A percentile compares a stretch with the other conserved stretches of the same genome.
Evolutionary conservation across 2,113 vertebrate genomes (phyloP).

Genomic region (Montifringilla adamsi): DNA sequence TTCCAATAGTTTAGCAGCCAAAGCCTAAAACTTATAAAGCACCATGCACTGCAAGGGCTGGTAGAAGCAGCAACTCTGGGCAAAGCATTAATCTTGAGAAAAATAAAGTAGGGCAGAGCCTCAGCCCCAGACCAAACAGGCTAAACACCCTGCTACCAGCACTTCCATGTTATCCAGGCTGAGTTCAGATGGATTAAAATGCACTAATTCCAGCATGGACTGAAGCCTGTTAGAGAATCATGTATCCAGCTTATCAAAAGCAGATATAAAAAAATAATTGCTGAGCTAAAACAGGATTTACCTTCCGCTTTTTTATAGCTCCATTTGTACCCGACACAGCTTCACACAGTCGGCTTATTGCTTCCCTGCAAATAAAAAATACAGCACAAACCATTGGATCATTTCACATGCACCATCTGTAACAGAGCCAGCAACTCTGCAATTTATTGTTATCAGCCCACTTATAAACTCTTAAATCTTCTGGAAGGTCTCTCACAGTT

Average conservation of each 20-base stretch:
- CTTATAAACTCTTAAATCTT: constrained; percentile 9
- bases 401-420: constrained; percentile 22
- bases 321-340: constrained; percentile 77
- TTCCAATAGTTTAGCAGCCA: not conserved
- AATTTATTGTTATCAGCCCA: not conserved
- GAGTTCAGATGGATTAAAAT: not conserved
- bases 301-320: constrained; percentile 82
- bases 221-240: not conserved
- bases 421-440: not conserved
- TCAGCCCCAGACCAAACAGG: not conserved
- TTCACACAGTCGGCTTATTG: constrained; percentile 89
- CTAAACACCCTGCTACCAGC: not conserved
- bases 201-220: not conserved
- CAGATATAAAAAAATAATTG: not conserved
- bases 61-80: not conserved
- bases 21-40: not conserved
- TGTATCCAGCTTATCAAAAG: not conserved
- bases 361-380: constrained; percentile 80
- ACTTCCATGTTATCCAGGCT: not conserved
- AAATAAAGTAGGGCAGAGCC: not conserved
- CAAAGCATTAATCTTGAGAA: not conserved
- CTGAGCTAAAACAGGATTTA: constrained; percentile 64
- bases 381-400: constrained; percentile 41
- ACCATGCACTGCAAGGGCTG: not conserved
- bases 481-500: not conserved